Percentiles rank a stretch among this genome's conserved stretches.
phyloP scores from a whole-genome alignment of 2,797 vertebrate genomes.

The Acestrorhynchus altus region DNA sequence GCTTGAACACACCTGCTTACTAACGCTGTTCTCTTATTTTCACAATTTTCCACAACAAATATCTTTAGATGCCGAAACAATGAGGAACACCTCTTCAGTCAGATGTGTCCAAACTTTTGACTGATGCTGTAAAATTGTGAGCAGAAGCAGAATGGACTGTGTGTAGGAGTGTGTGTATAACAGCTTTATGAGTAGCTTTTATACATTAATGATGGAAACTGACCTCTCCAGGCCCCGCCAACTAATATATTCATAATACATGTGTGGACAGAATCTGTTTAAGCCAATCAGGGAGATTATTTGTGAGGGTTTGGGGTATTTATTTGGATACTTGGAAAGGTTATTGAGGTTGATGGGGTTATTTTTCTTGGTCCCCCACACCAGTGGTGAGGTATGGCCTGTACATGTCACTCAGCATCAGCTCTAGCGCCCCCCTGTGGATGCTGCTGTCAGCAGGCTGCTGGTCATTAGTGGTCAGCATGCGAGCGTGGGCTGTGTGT shows the following conservation, averaged over 20 bases:
- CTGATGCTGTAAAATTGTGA: neutral
- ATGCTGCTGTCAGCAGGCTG: slow-evolving; percentile 34
- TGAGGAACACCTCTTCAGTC: neutral
- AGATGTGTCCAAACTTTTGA: neutral
- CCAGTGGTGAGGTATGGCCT: slow-evolving; percentile 58
- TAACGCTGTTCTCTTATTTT: neutral
- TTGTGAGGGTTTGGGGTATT: neutral
- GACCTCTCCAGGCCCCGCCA: neutral
- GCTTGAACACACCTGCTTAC: neutral
- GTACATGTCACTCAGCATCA: slow-evolving; percentile 72
- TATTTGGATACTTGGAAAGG: neutral
- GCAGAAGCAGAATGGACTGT: neutral
- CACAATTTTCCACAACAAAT: too few relatives aligned
- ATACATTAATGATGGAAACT: neutral
- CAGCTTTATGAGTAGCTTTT: neutral
- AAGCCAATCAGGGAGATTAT: neutral
- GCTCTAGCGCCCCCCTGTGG: slow-evolving; percentile 56
- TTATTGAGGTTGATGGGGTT: slow-evolving; percentile 12
- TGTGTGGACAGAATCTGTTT: neutral
- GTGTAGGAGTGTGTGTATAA: neutral
- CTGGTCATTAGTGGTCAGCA: slow-evolving; percentile 17
- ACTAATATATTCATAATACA: neutral
- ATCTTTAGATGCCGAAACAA: too few relatives aligned
- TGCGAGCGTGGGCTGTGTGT: slow-evolving; percentile 79
- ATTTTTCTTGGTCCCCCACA: slow-evolving; percentile 61